Percentiles rank a stretch among this genome's conserved stretches.
phyloP scores from a whole-genome alignment of 2,113 vertebrate genomes.

The Scytalopus superciliaris region DNA sequence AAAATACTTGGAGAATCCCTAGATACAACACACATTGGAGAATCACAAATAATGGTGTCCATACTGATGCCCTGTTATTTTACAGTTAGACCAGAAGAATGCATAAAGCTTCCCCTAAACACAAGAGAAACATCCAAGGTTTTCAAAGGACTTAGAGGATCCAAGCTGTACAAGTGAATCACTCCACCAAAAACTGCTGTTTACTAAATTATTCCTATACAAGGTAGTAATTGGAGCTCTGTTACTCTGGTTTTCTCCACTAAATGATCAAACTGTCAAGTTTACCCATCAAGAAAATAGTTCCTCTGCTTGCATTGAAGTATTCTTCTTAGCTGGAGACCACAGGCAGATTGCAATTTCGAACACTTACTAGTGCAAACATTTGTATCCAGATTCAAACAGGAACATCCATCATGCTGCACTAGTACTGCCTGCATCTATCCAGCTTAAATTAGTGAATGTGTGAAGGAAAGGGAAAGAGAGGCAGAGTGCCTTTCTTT shows the following conservation, averaged over 20 bases:
- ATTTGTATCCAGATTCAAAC: background rate
- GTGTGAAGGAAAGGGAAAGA: background rate
- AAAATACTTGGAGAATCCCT: background rate
- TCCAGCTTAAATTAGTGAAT: background rate
- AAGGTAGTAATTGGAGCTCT: background rate
- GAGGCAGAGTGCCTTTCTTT: background rate
- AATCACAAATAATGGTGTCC: background rate
- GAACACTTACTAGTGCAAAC: background rate
- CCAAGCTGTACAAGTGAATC: background rate
- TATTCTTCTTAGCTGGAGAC: background rate
- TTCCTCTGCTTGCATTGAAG: background rate
- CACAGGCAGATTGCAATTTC: background rate
- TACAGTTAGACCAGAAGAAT: background rate
- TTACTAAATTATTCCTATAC: background rate
- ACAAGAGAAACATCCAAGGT: background rate
- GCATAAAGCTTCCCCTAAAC: background rate
- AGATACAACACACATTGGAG: background rate
- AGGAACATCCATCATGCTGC: background rate
- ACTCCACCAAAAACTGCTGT: background rate
- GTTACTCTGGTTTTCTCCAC: background rate
- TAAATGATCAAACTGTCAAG: background rate
- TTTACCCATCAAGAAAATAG: background rate
- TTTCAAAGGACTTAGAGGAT: background rate
- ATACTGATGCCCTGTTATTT: background rate
- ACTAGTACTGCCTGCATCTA: background rate